Percentiles rank a stretch among this genome's conserved stretches.
phyloP scores from a whole-genome alignment of 2,888 invertebrate genomes.

The Agrochola lota region DNA sequence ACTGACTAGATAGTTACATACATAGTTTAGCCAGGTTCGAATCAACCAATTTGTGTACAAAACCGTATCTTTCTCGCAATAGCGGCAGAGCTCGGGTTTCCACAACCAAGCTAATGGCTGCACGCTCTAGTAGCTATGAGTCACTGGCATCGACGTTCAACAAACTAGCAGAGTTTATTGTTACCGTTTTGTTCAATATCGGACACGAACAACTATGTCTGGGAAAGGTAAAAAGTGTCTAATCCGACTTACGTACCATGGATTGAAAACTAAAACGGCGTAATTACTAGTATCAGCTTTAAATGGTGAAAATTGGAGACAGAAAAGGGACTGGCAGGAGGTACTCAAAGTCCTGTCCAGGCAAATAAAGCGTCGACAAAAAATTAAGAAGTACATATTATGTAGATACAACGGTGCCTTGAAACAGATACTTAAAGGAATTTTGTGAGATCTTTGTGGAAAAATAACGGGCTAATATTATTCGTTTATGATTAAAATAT shows the following conservation, averaged over 20 bases:
- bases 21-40: not conserved
- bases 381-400: not conserved
- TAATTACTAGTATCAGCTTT: too few relatives aligned
- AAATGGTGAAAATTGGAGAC: not conserved
- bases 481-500: not conserved
- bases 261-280: too few relatives aligned
- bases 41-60: constrained; percentile 38
- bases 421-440: not conserved
- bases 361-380: not conserved
- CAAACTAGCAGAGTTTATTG: constrained; percentile 55
- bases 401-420: not conserved
- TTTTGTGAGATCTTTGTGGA: not conserved
- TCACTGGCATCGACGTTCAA: constrained; percentile 41
- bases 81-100: constrained; percentile 33
- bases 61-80: constrained; percentile 55
- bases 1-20: not conserved
- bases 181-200: constrained; percentile 37
- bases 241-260: too few relatives aligned
- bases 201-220: constrained; percentile 18
- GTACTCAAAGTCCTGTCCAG: not conserved
- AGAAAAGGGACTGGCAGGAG: too few relatives aligned
- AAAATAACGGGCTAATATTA: not conserved
- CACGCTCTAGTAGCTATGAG: constrained; percentile 62
- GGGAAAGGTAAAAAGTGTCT: constrained; percentile 3
- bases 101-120: constrained; percentile 53